Percentiles rank a stretch among this genome's conserved stretches.
phyloP scores from a whole-genome alignment of 2,113 vertebrate species.

The Lophura nycthemera region DNA sequence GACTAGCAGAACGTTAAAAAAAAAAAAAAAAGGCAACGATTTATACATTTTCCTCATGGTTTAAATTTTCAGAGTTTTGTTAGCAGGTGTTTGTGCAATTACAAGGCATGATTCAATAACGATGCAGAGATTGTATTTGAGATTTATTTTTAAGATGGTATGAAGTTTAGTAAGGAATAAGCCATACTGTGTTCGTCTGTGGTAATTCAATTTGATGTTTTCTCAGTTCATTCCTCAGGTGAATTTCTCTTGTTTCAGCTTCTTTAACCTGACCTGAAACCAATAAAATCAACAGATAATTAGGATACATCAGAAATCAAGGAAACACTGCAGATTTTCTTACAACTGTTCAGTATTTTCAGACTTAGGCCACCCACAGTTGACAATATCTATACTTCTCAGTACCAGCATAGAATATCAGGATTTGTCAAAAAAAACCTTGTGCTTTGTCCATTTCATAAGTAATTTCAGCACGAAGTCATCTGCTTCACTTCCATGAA shows the following conservation, averaged over 20 bases:
- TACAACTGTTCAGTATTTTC: neutral
- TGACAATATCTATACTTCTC: neutral
- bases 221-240: slow-evolving; percentile 75
- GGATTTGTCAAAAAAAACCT: neutral
- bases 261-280: slow-evolving; percentile 78
- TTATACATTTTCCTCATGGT: neutral
- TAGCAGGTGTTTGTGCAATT: neutral
- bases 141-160: neutral
- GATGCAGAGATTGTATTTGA: neutral
- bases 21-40: neutral
- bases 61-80: neutral
- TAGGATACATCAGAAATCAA: neutral
- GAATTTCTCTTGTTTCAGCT: slow-evolving; percentile 75
- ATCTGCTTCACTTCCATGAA: neutral
- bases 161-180: neutral
- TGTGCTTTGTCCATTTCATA: neutral
- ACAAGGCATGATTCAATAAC: neutral
- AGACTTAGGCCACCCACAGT: neutral
- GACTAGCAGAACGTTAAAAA: neutral
- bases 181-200: slow-evolving; percentile 73
- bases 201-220: slow-evolving; percentile 73
- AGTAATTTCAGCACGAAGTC: neutral
- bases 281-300: neutral
- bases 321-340: neutral
- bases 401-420: neutral